Base-by-base conservation (phyloP, 2,797 vertebrate species). In the Leptodactylus fallax region DNA sequence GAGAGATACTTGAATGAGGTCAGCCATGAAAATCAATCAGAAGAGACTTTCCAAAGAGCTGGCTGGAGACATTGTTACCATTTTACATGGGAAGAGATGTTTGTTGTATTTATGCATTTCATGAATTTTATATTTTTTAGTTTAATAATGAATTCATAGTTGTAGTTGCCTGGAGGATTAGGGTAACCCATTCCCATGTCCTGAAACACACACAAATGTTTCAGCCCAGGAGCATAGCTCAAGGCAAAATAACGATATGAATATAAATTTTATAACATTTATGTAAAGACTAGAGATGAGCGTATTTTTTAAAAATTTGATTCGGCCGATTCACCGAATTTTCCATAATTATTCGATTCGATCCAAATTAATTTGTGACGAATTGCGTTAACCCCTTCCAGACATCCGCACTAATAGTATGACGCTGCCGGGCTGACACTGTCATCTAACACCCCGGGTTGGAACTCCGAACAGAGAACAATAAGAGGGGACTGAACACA, bases 1-100 rank as follows among this genome's bases (percentile, higher is more conserved):
- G 61, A 78, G 60, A 36, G 16, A 25, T 21, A 23, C 23, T 51
- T n/a, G 56, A 77, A 87, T 67, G 23, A 78, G 74, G 81, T 78
- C 49, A 87, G 23, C 69, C 58, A 60, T 82, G 58, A 83, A 78
- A 77, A 58, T 45, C 5, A 45, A 72, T 72, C 82, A 61, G 82
- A 71, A 19, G 13, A 77, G 56, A 63, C 12, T 61, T n/a, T 51
- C 7, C n/a, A 17, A 77, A 11, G 3, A 51, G n/a, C 69, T 76
- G 27, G 3, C 8, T 85, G 56, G 13, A 23, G 45, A 77, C 45
- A 13, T 23, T 49, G 55, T n/a, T 58, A 58, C 19, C 25, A 60
- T 27, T 58, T 79, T 10, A 21, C 56, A 80, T 61, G 21, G 47
- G 12, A 47, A 79, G 23, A 60, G 27, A 58, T 60, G 16, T 61